phyloP scores from a whole-genome alignment of 2,888 invertebrate species.

The Fragum sueziense region DNA sequence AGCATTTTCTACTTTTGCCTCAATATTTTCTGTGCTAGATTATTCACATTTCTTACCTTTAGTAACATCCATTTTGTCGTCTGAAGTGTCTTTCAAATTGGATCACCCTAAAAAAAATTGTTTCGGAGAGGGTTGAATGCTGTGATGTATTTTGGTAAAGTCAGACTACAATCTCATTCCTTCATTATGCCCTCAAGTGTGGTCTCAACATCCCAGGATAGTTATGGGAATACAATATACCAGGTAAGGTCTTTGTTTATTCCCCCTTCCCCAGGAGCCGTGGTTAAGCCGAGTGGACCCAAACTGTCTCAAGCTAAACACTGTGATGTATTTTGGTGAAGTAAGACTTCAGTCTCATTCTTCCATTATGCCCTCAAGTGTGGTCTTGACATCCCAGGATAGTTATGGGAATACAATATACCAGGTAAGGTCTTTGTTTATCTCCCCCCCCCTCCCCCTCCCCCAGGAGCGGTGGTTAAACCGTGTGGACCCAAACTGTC shows the following conservation, averaged over 20 bases:
- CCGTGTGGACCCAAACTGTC: constrained; percentile 62
- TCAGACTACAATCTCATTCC: constrained; percentile 66
- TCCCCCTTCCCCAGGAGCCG: constrained; percentile 66
- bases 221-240: constrained; percentile 70
- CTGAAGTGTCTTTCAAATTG: too few species aligned
- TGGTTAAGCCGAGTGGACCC: constrained; percentile 72
- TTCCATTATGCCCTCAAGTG: constrained; percentile 63
- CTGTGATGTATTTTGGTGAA: constrained; percentile 76
- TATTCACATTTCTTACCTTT: too few species aligned
- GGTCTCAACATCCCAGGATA: constrained; percentile 65
- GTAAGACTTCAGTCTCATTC: constrained; percentile 68
- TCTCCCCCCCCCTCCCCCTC: too few species aligned
- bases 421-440: constrained; percentile 43
- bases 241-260: constrained; percentile 48
- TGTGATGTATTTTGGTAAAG: constrained; percentile 76
- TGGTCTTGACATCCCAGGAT: constrained; percentile 64
- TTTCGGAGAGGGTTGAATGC: too few species aligned
- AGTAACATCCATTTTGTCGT: too few species aligned
- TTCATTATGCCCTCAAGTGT: constrained; percentile 63
- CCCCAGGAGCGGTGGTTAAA: constrained; percentile 73
- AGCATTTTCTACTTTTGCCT: too few species aligned
- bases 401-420: constrained; percentile 71
- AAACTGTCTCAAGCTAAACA: constrained; percentile 65
- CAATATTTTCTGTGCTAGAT: too few species aligned
- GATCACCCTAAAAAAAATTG: too few species aligned